These are phyloP conservation scores for Hyposoter dolosus DNA, from an alignment of 2,888 invertebrate species.

Conservation along the genomic window DNA sequence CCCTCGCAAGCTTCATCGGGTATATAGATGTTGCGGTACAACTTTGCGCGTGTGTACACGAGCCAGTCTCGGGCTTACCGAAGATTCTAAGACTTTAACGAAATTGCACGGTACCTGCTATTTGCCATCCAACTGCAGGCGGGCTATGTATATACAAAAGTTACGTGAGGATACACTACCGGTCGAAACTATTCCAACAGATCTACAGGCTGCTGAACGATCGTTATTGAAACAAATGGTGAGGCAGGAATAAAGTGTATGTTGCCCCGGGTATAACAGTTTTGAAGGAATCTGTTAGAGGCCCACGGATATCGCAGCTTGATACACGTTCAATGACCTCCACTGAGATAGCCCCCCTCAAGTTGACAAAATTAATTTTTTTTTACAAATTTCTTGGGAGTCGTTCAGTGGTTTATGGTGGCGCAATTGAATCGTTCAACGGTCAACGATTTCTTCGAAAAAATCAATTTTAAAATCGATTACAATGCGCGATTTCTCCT, in stretches of 20 bases:
- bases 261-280: neutral
- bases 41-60: conserved; percentile 61
- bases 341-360: no score
- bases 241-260: neutral
- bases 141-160: conserved; percentile 15
- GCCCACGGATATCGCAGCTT: neutral
- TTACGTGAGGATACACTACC: conserved; percentile 12
- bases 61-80: conserved; percentile 47
- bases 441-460: no score
- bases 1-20: neutral
- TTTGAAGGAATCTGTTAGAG: neutral
- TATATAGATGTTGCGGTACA: conserved; percentile 57
- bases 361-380: no score
- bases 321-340: neutral
- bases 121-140: conserved; percentile 46
- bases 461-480: no score
- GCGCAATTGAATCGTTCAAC: no score
- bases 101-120: conserved; percentile 64
- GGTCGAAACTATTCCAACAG: conserved; percentile 6
- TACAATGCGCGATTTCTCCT: no score
- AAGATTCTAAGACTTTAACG: conserved; percentile 42
- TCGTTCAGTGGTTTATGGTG: no score
- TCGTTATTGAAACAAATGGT: neutral
- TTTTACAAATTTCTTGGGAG: no score
- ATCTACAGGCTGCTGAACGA: neutral